These are phyloP conservation scores for Aldabrachelys gigantea DNA, from an alignment of 2,113 vertebrate genomes.

Conservation along the genomic window DNA sequence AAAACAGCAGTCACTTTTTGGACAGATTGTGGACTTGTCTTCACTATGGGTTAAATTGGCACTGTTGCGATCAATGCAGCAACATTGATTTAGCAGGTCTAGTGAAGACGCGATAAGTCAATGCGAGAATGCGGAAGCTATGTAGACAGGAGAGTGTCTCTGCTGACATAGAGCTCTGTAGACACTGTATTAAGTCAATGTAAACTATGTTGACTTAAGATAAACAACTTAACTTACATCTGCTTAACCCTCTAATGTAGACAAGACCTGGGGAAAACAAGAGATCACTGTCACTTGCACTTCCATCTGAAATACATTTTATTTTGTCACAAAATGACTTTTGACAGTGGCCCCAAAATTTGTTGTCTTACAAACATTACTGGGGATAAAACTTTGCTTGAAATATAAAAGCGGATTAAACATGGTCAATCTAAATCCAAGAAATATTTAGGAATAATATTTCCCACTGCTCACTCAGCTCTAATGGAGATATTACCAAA, in stretches of 20 bases:
- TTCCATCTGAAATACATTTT: not conserved
- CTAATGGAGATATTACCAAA: not conserved
- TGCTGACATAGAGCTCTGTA: too few species aligned
- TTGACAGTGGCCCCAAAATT: rapidly evolving
- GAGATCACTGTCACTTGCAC: not conserved
- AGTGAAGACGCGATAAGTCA: too few species aligned
- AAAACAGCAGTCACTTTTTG: not conserved
- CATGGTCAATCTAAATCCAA: not conserved
- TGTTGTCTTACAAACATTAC: not conserved
- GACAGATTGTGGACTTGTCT: not conserved
- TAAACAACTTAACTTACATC: not conserved
- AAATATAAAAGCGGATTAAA: not conserved
- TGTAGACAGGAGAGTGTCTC: too few species aligned
- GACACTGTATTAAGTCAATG: too few species aligned
- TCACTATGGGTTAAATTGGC: too few species aligned
- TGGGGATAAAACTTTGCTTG: not conserved
- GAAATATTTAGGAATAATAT: not conserved
- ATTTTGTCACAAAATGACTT: not conserved
- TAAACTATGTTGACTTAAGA: too few species aligned
- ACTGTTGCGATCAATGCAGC: too few species aligned
- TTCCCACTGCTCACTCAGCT: not conserved
- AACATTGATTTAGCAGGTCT: too few species aligned
- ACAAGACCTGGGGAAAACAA: not conserved
- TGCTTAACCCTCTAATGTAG: too few species aligned
- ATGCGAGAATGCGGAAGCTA: too few species aligned